A percentile compares a stretch with the other conserved stretches of the same genome.
Evolutionary conservation across 2,797 vertebrate genomes (phyloP).

Genomic region (Hephaestus fuliginosus): DNA sequence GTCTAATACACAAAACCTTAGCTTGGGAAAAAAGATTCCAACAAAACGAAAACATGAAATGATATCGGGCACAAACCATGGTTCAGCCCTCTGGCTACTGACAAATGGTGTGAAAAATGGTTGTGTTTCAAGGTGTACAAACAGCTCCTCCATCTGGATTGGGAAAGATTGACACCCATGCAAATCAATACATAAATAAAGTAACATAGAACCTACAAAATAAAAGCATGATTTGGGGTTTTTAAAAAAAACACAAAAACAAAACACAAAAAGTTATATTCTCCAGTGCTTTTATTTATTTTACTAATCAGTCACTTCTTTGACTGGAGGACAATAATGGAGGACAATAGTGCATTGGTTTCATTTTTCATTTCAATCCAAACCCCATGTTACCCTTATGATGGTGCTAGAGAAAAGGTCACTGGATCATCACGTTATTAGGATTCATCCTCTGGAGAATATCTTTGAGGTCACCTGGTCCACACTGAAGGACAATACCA

Average conservation of each 20-base stretch:
- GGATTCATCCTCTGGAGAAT: too few relatives aligned
- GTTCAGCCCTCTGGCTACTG: conserved; percentile 8
- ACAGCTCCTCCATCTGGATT: conserved; percentile 85
- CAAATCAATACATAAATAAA: background rate
- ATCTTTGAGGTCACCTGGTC: conserved; percentile 35
- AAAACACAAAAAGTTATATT: background rate
- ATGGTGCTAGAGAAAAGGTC: too few relatives aligned
- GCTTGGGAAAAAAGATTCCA: conserved; percentile 5
- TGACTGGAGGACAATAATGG: too few relatives aligned
- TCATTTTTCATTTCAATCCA: too few relatives aligned
- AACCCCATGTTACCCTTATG: too few relatives aligned
- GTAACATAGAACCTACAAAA: background rate
- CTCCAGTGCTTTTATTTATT: background rate
- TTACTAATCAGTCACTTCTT: background rate
- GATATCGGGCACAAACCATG: background rate
- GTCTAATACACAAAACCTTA: background rate
- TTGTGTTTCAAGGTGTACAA: conserved; percentile 61
- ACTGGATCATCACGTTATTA: too few relatives aligned
- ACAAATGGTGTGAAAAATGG: conserved; percentile 38
- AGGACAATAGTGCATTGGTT: too few relatives aligned
- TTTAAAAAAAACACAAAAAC: too few relatives aligned
- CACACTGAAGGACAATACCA: conserved; percentile 59
- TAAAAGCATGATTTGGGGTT: background rate
- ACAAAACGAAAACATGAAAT: conserved; percentile 10
- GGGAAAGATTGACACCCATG: conserved; percentile 52